Conservation (phyloP, 2,113 vertebrate species). For the Falcunculus frontatus region DNA sequence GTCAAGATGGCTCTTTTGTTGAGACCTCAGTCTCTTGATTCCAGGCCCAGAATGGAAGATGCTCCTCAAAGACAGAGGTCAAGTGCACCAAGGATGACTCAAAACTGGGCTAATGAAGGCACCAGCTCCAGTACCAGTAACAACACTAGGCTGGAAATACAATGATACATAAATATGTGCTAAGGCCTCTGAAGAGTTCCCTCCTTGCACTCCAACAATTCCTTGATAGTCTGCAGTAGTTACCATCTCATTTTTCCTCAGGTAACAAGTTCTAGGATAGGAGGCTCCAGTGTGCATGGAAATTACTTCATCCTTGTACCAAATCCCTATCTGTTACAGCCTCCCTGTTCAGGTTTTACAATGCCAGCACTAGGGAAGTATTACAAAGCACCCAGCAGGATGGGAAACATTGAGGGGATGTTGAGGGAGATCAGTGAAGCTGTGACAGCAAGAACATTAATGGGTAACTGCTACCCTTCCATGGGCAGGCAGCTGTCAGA, state of each 20-base stretch:
- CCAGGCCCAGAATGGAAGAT: neutral
- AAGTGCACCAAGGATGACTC: neutral
- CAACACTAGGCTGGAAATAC: neutral
- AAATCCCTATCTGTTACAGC: neutral
- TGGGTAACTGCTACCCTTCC: neutral
- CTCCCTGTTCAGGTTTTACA: neutral
- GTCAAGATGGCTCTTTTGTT: slow-evolving; percentile 9
- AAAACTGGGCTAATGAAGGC: neutral
- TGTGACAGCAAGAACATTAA: neutral
- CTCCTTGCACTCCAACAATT: neutral
- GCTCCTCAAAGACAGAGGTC: neutral
- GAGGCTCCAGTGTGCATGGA: neutral
- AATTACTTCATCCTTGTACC: neutral
- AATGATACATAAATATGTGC: neutral
- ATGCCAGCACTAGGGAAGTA: neutral
- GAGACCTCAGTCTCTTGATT: neutral
- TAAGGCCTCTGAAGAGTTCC: neutral
- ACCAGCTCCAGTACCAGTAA: neutral
- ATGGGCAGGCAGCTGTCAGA: neutral
- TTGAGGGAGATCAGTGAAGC: neutral
- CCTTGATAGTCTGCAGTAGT: neutral
- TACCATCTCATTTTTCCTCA: neutral
- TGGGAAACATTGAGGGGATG: neutral
- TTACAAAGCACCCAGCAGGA: neutral
- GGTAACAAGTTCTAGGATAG: neutral